phyloP scores from a whole-genome alignment of 2,888 invertebrate genomes.

The Mimachlamys varia region DNA sequence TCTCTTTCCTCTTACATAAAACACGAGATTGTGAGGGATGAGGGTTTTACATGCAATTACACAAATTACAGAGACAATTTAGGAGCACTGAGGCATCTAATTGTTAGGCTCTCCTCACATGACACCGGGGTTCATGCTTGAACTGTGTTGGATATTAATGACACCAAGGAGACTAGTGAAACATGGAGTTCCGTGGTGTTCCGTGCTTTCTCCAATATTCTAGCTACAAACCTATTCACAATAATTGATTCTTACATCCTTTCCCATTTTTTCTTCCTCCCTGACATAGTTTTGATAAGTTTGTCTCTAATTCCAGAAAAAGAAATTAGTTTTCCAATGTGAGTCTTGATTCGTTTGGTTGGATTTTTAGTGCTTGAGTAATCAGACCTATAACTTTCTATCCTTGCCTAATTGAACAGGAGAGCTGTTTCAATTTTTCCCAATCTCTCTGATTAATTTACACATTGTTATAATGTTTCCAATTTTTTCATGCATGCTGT shows the following conservation, averaged over 20 bases:
- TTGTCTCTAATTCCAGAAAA: constrained; percentile 32
- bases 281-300: constrained; percentile 36
- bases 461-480: constrained; percentile 36
- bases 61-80: constrained; percentile 33
- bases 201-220: constrained; percentile 28
- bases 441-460: constrained; percentile 31
- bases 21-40: constrained; percentile 1
- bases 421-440: constrained; percentile 33
- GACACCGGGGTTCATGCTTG: neutral
- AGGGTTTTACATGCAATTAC: constrained; percentile 30
- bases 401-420: constrained; percentile 24
- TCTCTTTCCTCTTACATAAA: neutral
- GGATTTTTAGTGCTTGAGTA: neutral
- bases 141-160: constrained; percentile 11
- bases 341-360: neutral
- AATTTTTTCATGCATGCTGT: constrained; percentile 3
- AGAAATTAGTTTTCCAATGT: constrained; percentile 27
- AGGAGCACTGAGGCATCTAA: constrained; percentile 31
- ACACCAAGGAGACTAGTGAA: neutral
- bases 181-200: constrained; percentile 18
- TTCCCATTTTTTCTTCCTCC: constrained; percentile 31
- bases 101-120: neutral
- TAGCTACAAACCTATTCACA: constrained; percentile 8
- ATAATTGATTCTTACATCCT: constrained; percentile 34
- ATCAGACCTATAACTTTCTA: constrained; percentile 26